Conservation (phyloP, 2,113 vertebrate genomes). For the Gulo gulo region DNA sequence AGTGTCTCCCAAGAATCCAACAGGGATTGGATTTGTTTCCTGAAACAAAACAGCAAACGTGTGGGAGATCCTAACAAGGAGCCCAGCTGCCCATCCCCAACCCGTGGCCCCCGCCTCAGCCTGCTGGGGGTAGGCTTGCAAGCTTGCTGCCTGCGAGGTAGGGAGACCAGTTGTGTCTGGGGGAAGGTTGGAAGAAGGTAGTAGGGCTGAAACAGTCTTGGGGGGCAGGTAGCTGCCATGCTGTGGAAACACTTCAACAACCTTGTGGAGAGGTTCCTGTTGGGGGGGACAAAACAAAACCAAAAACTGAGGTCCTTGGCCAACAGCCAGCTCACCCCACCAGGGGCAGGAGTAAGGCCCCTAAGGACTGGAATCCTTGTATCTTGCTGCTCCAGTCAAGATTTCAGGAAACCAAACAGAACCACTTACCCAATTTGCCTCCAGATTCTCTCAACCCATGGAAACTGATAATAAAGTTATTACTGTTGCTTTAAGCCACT, state of each 20-base stretch:
- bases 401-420: not conserved
- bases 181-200: not conserved
- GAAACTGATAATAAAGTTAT: not conserved
- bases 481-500: not conserved
- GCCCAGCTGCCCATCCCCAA: too few species aligned
- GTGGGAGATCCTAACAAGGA: not conserved
- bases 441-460: not conserved
- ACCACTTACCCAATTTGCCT: not conserved
- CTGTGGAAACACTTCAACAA: not conserved
- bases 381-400: not conserved
- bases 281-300: not conserved
- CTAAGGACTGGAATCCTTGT: not conserved
- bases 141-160: not conserved
- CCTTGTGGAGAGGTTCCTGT: not conserved
- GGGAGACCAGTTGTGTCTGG: not conserved
- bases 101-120: not conserved
- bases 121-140: not conserved
- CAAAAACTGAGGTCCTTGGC: not conserved
- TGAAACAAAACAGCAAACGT: not conserved
- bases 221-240: not conserved
- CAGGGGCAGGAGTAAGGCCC: too few species aligned
- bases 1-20: not conserved
- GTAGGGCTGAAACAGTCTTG: not conserved
- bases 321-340: not conserved
- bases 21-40: too few species aligned